phyloP scores from a whole-genome alignment of 2,797 vertebrate species.

The Scarus forsteni region DNA sequence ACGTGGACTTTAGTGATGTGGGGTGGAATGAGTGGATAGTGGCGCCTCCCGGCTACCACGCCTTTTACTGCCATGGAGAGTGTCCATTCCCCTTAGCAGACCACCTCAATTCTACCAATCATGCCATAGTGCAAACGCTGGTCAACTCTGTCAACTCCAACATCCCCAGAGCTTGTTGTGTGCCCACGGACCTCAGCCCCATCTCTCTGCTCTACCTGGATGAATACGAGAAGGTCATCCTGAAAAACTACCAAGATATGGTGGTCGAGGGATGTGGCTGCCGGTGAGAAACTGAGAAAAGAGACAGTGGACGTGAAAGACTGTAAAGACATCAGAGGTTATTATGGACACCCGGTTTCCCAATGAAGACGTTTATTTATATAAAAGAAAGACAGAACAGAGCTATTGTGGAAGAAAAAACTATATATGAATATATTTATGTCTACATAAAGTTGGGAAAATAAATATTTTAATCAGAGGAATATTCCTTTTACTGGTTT shows the following conservation, averaged over 20 bases:
- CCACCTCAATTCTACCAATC: constrained; percentile 99
- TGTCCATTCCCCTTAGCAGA: constrained; percentile 98
- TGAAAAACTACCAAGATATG: constrained; percentile 99
- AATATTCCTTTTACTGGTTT: constrained; percentile 97
- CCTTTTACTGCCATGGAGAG: constrained; percentile 98
- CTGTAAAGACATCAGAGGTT: constrained; percentile 76
- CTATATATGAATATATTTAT: constrained; percentile 99
- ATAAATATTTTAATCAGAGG: constrained; percentile 99
- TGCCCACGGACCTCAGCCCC: constrained; percentile 97
- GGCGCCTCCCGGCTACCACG: constrained; percentile 96
- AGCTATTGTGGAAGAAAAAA: constrained; percentile 95
- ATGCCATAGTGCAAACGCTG: constrained; percentile 98
- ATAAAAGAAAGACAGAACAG: constrained; percentile 90
- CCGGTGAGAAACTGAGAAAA: constrained; percentile 82
- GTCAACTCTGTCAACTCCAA: constrained; percentile 99
- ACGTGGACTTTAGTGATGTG: constrained; percentile 99
- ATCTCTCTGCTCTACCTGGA: constrained; percentile 99
- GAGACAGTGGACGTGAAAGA: constrained; percentile 42
- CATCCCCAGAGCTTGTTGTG: constrained; percentile 97
- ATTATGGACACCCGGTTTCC: constrained; percentile 94
- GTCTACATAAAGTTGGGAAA: constrained; percentile 95
- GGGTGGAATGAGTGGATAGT: constrained; percentile 99
- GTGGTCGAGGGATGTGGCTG: constrained; percentile 99
- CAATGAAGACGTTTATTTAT: constrained; percentile 99
- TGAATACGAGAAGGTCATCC: constrained; percentile 97